Evolutionary conservation across 2,113 vertebrate species (phyloP), one percentile per base, ranked within the genome.

Genomic region (Catagonus wagneri): DNA sequence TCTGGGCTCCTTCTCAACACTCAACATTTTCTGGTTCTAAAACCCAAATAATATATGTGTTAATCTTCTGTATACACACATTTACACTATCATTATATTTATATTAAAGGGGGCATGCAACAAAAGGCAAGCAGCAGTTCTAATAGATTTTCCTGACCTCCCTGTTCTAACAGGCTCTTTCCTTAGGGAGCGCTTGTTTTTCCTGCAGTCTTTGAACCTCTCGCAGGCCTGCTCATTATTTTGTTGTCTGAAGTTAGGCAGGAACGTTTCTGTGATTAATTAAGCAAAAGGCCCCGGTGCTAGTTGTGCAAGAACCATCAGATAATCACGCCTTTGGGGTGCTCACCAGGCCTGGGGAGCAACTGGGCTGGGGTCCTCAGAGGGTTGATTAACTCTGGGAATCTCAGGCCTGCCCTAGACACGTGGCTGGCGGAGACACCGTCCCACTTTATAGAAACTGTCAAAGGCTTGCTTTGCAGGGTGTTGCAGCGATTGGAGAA

Each of bases 161-260:
- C 81, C 86, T 97, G 97, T 98, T 98, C 97, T 97, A 97, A 96
- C 56, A 69, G 96, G 90, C 97, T 96, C 96, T 97, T 98, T 98
- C 98, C 98, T 98, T 68, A 36, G 98, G 98, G 98, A 98, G 96
- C 27, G 29, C 98, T 98, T 98, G 98, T 98, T 98, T 98, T 98
- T 98, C 98, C 93, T 7, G 83, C 94, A 97, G 98, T 98, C 98
- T 98, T 98, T 98, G 98, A 99, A 98, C 98, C 98, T 98, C 98
- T 98, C 98, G 97, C 98, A 98, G 97, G 97, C 96, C 96, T 97
- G 98, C 98, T 99, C 98, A 98, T 99, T 98, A 99, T 98, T 98
- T 98, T 99, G 98, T 98, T 99, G 98, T 98, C 98, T 99, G 98
- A 99, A 98, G 98, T 98, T 98, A 98, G 96, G 98, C 98, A 98